Conservation (phyloP, 2,888 invertebrate genomes). For the Stenurella melanura region DNA sequence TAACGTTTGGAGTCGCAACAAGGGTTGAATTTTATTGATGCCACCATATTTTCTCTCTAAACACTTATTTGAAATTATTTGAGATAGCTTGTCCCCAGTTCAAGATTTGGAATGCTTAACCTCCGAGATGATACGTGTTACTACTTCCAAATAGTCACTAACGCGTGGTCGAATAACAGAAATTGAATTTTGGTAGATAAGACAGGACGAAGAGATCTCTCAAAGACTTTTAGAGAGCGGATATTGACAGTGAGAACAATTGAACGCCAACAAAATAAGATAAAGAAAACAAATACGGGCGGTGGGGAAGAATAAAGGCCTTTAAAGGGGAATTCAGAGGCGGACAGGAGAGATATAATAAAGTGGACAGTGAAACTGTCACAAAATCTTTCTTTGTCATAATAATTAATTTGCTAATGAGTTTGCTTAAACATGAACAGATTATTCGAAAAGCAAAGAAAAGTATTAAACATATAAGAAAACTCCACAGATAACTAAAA, state of each 20-base stretch:
- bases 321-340: neutral
- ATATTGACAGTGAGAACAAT: conserved; percentile 75
- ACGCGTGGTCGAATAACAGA: conserved; percentile 62
- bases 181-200: conserved; percentile 69
- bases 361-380: neutral
- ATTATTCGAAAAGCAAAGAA: too few relatives aligned
- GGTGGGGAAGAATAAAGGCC: conserved; percentile 41
- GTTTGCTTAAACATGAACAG: too few relatives aligned
- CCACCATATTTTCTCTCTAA: too few relatives aligned
- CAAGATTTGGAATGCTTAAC: neutral
- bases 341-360: neutral
- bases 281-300: conserved; percentile 75
- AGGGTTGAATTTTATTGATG: too few relatives aligned
- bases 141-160: conserved; percentile 21
- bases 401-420: too few relatives aligned
- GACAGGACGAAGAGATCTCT: conserved; percentile 61
- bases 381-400: too few relatives aligned
- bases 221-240: conserved; percentile 66
- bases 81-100: conserved; percentile 6
- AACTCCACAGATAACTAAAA: too few relatives aligned
- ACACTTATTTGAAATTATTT: conserved; percentile 8
- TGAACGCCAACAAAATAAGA: conserved; percentile 71
- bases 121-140: conserved; percentile 21
- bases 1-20: too few relatives aligned
- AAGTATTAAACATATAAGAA: too few relatives aligned